Evolutionary conservation across 2,113 vertebrate species (phyloP), one percentile per base, ranked within the genome.

Genomic region (Kryptolebias marmoratus): DNA sequence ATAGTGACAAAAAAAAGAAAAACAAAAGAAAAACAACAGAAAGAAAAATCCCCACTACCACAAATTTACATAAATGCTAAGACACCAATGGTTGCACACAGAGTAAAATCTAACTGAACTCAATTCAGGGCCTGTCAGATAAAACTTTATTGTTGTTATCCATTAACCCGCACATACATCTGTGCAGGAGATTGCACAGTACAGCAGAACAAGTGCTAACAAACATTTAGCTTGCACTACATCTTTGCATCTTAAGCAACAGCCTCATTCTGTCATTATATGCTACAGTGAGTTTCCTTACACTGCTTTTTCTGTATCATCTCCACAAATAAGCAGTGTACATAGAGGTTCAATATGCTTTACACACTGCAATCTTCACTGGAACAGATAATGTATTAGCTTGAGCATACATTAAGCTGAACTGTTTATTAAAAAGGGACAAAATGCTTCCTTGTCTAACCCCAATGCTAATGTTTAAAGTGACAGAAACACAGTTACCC

Each of bases 171-270:
- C 55, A 9, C n/a, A 48, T 47, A 57, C 30, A 68, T 49, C 1
- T 7, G 15, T 32, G n/a, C 45, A 10, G 58, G 6, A 59, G 30
- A 59, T 48, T 69, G 0, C n/a, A 44, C 12, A 4, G 32, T 18
- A 59, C 32, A 0, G 47, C 47, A 14, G 47, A 14, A 15, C 12
- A 48, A 15, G 2, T 14, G 47, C 18, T 18, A 36, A 0, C 18
- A 39, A 68, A 47, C 30, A 10, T 1, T 0, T 57, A 0, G 2
- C 44, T 68, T n/a, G 5, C 55, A 58, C 44, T 0, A 1, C 0
- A 22, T 8, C 55, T 42, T 42, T 5, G 8, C 39, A 5, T 10
- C 8, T 42, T 8, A 10, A 39, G 27, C 27, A 30, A 14, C 12
- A 30, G 12, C 22, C 13, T 47, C 45, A 42, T 3, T 45, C 11